A percentile compares a stretch with the other conserved stretches of the same genome.
These are phyloP conservation scores for Drosophila lacicola DNA, from an alignment of 2,888 invertebrate species.

Conservation along the genomic window DNA sequence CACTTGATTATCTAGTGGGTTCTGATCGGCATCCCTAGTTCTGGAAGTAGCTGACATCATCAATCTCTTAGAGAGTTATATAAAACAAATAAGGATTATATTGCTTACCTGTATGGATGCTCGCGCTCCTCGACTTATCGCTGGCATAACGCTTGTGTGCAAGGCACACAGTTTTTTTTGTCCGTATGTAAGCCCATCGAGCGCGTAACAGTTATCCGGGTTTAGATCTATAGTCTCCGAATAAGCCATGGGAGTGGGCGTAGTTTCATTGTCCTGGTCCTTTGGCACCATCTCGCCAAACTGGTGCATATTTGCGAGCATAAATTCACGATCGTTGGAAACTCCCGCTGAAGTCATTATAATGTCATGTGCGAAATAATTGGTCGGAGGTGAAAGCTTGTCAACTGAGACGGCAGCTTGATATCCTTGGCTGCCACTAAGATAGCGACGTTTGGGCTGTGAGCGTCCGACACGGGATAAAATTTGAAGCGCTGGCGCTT, in stretches of 20 bases:
- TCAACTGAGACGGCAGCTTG: constrained; percentile 44
- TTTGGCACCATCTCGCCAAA: constrained; percentile 59
- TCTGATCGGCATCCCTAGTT: no score
- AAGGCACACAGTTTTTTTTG: constrained; percentile 84
- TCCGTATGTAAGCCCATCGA: constrained; percentile 83
- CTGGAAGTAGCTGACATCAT: no score
- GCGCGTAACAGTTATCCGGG: constrained; percentile 83
- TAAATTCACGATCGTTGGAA: constrained; percentile 74
- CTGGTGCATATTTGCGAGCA: constrained; percentile 72
- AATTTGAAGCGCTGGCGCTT: constrained; percentile 56
- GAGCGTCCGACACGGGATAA: constrained; percentile 81
- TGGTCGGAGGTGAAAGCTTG: constrained; percentile 53
- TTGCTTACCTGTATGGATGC: constrained; percentile 84
- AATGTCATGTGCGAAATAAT: constrained; percentile 75
- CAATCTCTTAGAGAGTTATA: neutral
- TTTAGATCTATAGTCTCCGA: constrained; percentile 84
- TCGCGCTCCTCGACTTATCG: constrained; percentile 85
- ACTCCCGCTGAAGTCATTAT: constrained; percentile 70
- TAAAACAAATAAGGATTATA: neutral
- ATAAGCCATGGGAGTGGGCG: constrained; percentile 73
- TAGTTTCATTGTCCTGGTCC: constrained; percentile 63
- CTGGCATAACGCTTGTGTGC: constrained; percentile 85
- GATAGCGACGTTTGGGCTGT: constrained; percentile 79
- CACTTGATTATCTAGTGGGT: no score
- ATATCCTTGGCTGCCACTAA: constrained; percentile 63